Conservation (phyloP, 2,888 invertebrate genomes). For the Cinara cedri region DNA sequence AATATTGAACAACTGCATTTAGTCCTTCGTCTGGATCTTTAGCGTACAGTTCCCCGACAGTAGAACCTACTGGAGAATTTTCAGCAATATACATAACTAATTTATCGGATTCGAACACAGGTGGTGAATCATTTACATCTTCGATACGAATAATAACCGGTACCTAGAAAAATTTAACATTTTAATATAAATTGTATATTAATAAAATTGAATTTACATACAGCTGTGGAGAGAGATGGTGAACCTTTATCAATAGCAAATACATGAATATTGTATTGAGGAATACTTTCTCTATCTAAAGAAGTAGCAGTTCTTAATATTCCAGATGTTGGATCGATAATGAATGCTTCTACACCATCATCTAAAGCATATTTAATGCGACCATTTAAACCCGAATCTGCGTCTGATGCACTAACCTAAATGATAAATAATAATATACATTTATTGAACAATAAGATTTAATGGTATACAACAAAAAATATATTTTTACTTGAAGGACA, state of each 20-base stretch:
- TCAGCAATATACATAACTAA: conserved; percentile 89
- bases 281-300: conserved; percentile 88
- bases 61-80: conserved; percentile 95
- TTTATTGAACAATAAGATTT: background rate
- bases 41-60: conserved; percentile 87
- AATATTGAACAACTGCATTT: conserved; percentile 91
- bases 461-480: background rate
- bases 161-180: conserved; percentile 64
- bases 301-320: conserved; percentile 87
- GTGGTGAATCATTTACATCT: conserved; percentile 89
- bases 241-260: conserved; percentile 89
- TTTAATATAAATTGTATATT: conserved; percentile 1
- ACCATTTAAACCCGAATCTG: conserved; percentile 86
- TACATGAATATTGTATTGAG: conserved; percentile 83
- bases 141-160: conserved; percentile 82
- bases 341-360: conserved; percentile 84
- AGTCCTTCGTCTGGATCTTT: conserved; percentile 91
- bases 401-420: conserved; percentile 81
- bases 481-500: conserved; percentile 62
- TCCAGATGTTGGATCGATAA: conserved; percentile 90
- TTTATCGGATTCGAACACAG: conserved; percentile 85
- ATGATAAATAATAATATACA: conserved; percentile 54
- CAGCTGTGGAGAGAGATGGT: conserved; percentile 73
- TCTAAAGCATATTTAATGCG: conserved; percentile 80
- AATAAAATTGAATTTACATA: conserved; percentile 59